These are phyloP conservation scores for Mallotus villosus DNA, from an alignment of 2,797 vertebrate genomes.

Conservation along the genomic window DNA sequence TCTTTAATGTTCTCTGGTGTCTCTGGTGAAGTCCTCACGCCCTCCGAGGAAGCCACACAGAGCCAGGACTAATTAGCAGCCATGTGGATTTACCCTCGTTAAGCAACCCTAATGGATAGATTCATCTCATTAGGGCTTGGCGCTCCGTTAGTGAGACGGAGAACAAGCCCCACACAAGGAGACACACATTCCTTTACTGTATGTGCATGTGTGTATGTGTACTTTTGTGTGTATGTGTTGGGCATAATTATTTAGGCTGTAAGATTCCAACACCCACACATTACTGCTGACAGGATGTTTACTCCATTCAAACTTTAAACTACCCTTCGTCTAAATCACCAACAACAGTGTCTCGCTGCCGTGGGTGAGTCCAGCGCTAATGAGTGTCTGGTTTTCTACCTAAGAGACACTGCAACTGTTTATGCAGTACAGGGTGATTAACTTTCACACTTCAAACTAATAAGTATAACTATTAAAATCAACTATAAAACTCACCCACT, in stretches of 20 bases:
- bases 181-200: slow-evolving; percentile 1
- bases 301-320: not conserved
- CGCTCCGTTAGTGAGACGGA: slow-evolving; percentile 30
- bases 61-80: slow-evolving; percentile 60
- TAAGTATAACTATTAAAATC: not conserved
- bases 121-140: slow-evolving; percentile 60
- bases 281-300: slow-evolving; percentile 3
- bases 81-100: slow-evolving; percentile 63
- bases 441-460: not conserved
- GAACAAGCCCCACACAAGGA: slow-evolving; percentile 14
- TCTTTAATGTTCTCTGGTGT: slow-evolving; percentile 52
- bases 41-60: slow-evolving; percentile 23
- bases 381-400: not conserved
- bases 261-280: not conserved
- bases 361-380: not conserved
- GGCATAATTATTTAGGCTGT: not conserved
- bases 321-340: too few relatives aligned
- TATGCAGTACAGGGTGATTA: not conserved
- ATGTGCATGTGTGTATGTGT: not conserved
- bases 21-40: not conserved
- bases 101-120: slow-evolving; percentile 59
- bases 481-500: not conserved
- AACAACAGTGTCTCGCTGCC: too few relatives aligned
- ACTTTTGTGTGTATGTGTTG: not conserved
- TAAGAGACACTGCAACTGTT: slow-evolving; percentile 5